Conservation (phyloP, 2,113 vertebrate genomes). For the Thalassarche chlororhynchos region DNA sequence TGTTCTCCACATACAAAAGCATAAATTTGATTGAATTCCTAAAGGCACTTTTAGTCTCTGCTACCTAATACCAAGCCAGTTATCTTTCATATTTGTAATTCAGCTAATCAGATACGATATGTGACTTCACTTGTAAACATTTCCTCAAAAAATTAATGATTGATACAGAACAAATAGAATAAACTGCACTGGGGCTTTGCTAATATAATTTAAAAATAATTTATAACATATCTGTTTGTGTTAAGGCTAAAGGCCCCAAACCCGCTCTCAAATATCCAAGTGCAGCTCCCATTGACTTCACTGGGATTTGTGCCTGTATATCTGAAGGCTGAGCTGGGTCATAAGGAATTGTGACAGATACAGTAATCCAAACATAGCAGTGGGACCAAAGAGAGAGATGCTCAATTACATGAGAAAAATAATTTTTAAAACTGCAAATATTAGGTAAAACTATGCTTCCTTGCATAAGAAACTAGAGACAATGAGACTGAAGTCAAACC, state of each 20-base stretch:
- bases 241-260: neutral
- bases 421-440: neutral
- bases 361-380: neutral
- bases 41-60: constrained; percentile 2
- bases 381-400: neutral
- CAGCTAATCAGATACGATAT: neutral
- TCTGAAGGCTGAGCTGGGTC: neutral
- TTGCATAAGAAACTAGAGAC: neutral
- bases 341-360: neutral
- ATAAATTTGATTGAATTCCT: constrained; percentile 47
- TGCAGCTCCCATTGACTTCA: neutral
- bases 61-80: neutral
- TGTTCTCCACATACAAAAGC: neutral
- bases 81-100: constrained; percentile 7
- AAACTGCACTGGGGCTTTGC: neutral
- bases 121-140: neutral
- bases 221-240: neutral
- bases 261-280: neutral
- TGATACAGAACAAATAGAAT: neutral
- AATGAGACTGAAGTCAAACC: neutral
- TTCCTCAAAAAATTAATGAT: neutral
- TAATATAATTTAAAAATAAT: neutral
- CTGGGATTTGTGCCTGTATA: neutral
- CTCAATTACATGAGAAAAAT: neutral
- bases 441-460: neutral